A percentile compares a stretch with the other conserved stretches of the same genome.
phyloP scores from a whole-genome alignment of 2,888 invertebrate genomes.

The Morpho deidamia region DNA sequence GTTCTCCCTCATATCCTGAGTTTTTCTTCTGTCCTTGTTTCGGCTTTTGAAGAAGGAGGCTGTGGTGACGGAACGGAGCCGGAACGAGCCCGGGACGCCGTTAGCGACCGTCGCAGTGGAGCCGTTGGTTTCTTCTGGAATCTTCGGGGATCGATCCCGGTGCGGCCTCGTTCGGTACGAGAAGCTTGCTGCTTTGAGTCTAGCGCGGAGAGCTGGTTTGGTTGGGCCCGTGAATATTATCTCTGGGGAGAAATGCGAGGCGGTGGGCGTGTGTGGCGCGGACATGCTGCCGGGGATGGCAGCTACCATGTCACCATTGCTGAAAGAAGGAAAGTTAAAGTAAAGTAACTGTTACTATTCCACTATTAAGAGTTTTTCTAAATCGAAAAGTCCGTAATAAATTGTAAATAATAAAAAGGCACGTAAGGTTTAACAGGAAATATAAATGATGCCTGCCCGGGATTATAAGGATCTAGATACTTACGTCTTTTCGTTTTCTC shows the following conservation, averaged over 20 bases:
- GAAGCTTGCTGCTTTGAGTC: slow-evolving; percentile 59
- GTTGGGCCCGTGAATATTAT: slow-evolving; percentile 9
- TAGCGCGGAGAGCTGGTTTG: slow-evolving; percentile 46
- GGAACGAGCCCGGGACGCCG: slow-evolving; percentile 48
- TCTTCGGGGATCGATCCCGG: slow-evolving; percentile 50
- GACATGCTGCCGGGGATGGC: slow-evolving; percentile 41
- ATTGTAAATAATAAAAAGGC: no score
- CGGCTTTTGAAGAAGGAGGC: slow-evolving; percentile 55
- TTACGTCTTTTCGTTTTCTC: no score
- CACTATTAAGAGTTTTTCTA: no score
- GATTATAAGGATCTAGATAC: no score
- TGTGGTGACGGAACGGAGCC: slow-evolving; percentile 58
- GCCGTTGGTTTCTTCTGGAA: slow-evolving; percentile 40
- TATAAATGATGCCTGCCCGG: no score
- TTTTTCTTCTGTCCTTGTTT: slow-evolving; percentile 42
- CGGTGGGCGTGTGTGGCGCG: slow-evolving; percentile 69
- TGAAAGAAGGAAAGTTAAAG: not conserved
- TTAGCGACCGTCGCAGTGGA: slow-evolving; percentile 40
- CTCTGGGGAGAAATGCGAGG: slow-evolving; percentile 34
- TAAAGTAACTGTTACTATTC: not conserved
- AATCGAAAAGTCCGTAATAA: no score
- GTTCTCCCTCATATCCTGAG: slow-evolving; percentile 42
- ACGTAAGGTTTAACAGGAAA: no score
- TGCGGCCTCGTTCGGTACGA: slow-evolving; percentile 50
- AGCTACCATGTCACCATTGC: slow-evolving; percentile 46